Evolutionary conservation across 2,797 vertebrate species (phyloP).

Genomic region (Peromyscus melanophrys): DNA sequence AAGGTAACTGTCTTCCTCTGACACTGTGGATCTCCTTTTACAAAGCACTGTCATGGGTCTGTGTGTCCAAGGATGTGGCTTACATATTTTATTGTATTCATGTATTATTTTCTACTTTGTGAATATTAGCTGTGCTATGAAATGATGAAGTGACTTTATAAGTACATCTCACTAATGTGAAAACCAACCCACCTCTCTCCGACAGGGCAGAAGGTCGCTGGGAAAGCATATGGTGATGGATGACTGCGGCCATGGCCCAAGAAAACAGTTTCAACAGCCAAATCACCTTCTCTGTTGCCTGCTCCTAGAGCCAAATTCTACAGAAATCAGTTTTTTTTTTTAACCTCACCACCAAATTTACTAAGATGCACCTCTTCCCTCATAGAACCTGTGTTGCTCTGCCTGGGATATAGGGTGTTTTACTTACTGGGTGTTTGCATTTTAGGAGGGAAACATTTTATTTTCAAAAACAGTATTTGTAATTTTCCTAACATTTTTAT

Average conservation of each 20-base stretch:
- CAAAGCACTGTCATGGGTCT: neutral
- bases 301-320: constrained; percentile 33
- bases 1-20: neutral
- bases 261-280: constrained; percentile 82
- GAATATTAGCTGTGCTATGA: constrained; percentile 48
- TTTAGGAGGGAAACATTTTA: constrained; percentile 78
- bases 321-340: constrained; percentile 24
- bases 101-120: constrained; percentile 32
- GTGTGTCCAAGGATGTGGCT: neutral
- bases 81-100: constrained; percentile 20
- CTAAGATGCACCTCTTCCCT: constrained; percentile 68
- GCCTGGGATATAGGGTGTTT: constrained; percentile 71
- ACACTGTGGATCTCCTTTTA: constrained; percentile 38
- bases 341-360: constrained; percentile 43
- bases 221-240: constrained; percentile 80
- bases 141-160: constrained; percentile 50
- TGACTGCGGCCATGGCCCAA: constrained; percentile 84
- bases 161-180: constrained; percentile 49
- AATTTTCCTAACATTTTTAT: constrained; percentile 68
- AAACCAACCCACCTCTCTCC: constrained; percentile 69
- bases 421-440: constrained; percentile 83
- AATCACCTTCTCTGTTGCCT: constrained; percentile 71
- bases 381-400: constrained; percentile 60
- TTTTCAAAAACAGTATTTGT: constrained; percentile 75
- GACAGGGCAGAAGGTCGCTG: constrained; percentile 76